Conservation (phyloP, 2,888 invertebrate genomes). For the Nemotelus pantherinus region DNA sequence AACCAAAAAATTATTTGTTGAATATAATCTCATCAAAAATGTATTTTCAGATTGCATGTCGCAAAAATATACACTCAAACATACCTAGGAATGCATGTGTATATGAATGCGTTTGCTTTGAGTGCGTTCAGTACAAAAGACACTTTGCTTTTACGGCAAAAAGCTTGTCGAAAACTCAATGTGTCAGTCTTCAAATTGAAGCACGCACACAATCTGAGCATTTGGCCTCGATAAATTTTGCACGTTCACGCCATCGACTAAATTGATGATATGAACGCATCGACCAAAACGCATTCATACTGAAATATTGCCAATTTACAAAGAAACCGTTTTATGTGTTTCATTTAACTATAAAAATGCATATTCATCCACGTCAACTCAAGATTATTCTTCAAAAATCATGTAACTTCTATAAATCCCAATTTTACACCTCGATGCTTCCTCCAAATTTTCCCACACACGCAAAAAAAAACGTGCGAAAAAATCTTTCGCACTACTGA, state of each 20-base stretch:
- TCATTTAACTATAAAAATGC: background rate
- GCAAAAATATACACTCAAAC: background rate
- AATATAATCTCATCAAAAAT: constrained; percentile 10
- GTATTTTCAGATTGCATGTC: constrained; percentile 28
- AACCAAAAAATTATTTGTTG: constrained; percentile 9
- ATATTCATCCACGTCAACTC: background rate
- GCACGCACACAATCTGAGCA: background rate
- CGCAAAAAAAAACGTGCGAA: constrained; percentile 22
- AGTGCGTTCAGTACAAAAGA: background rate
- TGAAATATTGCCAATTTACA: too few relatives aligned
- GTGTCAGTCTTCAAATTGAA: background rate
- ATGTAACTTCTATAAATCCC: background rate
- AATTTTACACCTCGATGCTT: too few relatives aligned
- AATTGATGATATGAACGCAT: too few relatives aligned
- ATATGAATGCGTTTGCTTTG: background rate
- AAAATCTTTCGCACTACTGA: background rate
- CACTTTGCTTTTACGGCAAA: background rate
- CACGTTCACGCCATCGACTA: background rate
- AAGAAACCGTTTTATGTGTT: too few relatives aligned
- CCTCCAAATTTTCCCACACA: too few relatives aligned
- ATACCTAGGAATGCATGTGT: background rate
- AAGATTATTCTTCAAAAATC: background rate
- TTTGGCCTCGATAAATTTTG: background rate
- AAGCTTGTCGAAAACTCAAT: background rate
- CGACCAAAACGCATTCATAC: too few relatives aligned